Evolutionary conservation across 2,888 invertebrate genomes (phyloP).

Genomic region (Cantharis rufa): DNA sequence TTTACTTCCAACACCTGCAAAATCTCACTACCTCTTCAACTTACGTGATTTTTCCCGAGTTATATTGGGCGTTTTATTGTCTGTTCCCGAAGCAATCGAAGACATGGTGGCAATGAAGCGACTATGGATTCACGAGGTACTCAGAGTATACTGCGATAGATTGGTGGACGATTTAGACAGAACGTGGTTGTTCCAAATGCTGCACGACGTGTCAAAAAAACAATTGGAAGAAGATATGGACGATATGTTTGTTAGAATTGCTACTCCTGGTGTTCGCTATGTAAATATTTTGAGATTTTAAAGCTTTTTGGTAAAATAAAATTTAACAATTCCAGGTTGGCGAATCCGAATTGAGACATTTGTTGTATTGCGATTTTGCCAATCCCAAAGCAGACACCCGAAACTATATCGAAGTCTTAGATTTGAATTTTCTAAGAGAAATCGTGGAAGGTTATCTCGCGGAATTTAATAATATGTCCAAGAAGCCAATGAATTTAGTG

Average conservation of each 20-base stretch:
- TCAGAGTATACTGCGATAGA: conserved; percentile 91
- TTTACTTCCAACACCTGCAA: conserved; percentile 88
- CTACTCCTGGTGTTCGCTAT: conserved; percentile 42
- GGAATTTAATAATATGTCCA: conserved; percentile 94
- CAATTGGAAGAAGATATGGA: conserved; percentile 72
- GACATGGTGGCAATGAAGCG: conserved; percentile 84
- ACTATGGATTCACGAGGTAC: conserved; percentile 92
- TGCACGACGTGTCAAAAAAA: conserved; percentile 64
- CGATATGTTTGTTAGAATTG: conserved; percentile 70
- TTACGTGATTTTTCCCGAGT: conserved; percentile 92
- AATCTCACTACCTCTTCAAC: conserved; percentile 94
- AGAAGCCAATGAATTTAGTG: conserved; percentile 95
- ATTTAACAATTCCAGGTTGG: conserved; percentile 61
- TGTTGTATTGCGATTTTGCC: conserved; percentile 93
- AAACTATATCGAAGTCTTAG: conserved; percentile 85
- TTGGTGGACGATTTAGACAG: conserved; percentile 83
- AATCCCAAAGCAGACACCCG: conserved; percentile 91
- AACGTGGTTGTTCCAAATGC: conserved; percentile 75
- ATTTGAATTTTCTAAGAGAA: conserved; percentile 76
- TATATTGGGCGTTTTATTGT: conserved; percentile 87
- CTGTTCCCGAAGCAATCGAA: conserved; percentile 90
- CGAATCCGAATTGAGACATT: conserved; percentile 79
- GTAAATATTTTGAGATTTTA: conserved; percentile 21
- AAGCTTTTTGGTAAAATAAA: neutral
- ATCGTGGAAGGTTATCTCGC: conserved; percentile 87